These are phyloP conservation scores for Pterois miles DNA, from an alignment of 2,797 vertebrate species.

Conservation along the genomic window DNA sequence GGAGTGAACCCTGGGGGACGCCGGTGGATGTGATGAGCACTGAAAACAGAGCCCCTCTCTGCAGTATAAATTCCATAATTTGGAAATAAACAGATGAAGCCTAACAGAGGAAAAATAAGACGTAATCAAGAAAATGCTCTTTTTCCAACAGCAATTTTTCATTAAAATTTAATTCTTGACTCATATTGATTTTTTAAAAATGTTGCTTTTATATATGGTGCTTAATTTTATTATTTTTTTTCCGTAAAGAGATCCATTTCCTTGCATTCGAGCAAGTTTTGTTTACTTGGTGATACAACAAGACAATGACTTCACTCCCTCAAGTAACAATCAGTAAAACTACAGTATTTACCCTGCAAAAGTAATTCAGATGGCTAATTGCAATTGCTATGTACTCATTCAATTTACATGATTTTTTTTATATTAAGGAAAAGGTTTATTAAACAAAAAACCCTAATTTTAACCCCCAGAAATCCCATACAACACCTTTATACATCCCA, in stretches of 20 bases:
- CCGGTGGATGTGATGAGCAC: not conserved
- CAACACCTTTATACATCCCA: not conserved
- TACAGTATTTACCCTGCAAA: not conserved
- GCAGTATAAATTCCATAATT: not conserved
- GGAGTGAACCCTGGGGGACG: constrained; percentile 38
- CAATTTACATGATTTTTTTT: not conserved
- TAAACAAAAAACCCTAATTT: not conserved
- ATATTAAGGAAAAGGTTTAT: not conserved
- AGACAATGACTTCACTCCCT: not conserved
- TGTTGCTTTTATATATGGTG: not conserved
- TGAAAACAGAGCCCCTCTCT: constrained; percentile 2
- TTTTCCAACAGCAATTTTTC: not conserved
- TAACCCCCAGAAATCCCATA: not conserved
- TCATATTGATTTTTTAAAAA: not conserved
- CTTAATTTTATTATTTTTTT: too few relatives aligned
- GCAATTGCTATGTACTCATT: not conserved
- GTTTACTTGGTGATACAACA: not conserved
- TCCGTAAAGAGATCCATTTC: too few relatives aligned
- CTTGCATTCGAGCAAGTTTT: too few relatives aligned
- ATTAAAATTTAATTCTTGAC: not conserved
- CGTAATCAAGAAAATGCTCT: not conserved
- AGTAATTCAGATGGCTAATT: not conserved
- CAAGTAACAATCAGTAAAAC: not conserved
- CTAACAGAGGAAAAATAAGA: not conserved
- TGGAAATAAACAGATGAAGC: not conserved